Percentiles rank a stretch among this genome's conserved stretches.
Evolutionary conservation across 2,888 invertebrate genomes (phyloP).

Genomic region (Mongoloraphidia duomilia): DNA sequence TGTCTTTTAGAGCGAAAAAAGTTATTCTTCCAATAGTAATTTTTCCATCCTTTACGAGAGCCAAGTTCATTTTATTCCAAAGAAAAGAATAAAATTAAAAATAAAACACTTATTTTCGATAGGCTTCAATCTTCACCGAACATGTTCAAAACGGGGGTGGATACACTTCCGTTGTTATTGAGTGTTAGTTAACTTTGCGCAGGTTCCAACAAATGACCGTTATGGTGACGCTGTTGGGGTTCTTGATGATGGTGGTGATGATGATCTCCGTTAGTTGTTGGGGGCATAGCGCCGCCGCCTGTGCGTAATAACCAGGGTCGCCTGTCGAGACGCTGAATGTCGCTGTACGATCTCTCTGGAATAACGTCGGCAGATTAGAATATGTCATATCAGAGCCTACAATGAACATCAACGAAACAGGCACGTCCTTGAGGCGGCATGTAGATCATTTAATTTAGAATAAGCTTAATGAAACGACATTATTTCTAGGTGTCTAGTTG

Average conservation of each 20-base stretch:
- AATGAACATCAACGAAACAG: no score
- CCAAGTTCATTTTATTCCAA: no score
- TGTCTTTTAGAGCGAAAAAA: no score
- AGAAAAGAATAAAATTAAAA: no score
- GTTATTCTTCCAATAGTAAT: no score
- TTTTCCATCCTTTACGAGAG: no score
- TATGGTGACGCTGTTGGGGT: neutral
- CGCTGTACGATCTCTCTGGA: conserved; percentile 44
- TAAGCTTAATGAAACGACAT: no score
- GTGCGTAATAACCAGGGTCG: conserved; percentile 21
- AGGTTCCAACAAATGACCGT: conserved; percentile 1
- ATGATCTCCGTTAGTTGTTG: no score
- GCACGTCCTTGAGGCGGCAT: no score
- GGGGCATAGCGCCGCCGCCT: conserved; percentile 7
- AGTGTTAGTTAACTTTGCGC: neutral
- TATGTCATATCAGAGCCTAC: neutral
- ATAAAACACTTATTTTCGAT: neutral
- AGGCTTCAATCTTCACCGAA: neutral
- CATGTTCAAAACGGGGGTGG: neutral
- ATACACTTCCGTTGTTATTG: neutral
- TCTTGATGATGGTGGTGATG: no score
- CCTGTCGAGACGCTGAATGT: conserved; percentile 35
- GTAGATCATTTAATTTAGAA: no score
- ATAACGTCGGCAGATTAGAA: conserved; percentile 10
- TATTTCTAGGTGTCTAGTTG: no score